These are phyloP conservation scores for Bactericera cockerelli DNA, from an alignment of 1,140 invertebrate genomes.

Conservation along the genomic window DNA sequence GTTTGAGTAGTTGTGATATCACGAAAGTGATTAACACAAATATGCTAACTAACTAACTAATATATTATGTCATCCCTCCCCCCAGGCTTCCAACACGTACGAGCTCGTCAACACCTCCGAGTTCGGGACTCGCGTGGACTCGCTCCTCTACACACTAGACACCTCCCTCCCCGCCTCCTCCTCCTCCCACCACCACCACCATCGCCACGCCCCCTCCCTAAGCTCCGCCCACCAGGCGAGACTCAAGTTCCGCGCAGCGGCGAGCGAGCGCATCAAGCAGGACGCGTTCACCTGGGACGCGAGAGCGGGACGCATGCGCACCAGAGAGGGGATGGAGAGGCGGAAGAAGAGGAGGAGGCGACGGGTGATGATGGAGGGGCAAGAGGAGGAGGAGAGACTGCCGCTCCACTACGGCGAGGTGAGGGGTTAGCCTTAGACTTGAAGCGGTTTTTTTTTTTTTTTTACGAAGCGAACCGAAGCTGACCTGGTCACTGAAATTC, in stretches of 20 bases:
- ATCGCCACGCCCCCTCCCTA: neutral
- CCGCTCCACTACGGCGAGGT: neutral
- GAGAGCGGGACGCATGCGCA: neutral
- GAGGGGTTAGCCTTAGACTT: neutral
- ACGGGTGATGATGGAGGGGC: neutral
- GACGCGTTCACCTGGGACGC: neutral
- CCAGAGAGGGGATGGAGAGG: neutral
- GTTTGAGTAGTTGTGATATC: no score
- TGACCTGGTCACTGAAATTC: no score
- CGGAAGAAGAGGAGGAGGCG: neutral
- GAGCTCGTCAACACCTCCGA: neutral
- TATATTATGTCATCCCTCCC: no score
- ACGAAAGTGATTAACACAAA: no score
- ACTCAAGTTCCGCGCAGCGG: neutral
- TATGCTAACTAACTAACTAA: no score
- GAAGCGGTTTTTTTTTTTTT: no score
- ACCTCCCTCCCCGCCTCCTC: neutral
- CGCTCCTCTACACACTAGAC: neutral
- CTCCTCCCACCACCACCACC: neutral
- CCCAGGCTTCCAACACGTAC: slow-evolving; percentile 1
- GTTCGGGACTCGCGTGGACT: neutral
- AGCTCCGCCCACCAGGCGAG: neutral
- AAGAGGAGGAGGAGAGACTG: neutral
- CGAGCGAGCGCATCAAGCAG: neutral
- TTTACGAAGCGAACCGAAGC: no score